These are phyloP conservation scores for Ornithoptera priamus DNA, from an alignment of 2,888 invertebrate genomes.

Conservation along the genomic window DNA sequence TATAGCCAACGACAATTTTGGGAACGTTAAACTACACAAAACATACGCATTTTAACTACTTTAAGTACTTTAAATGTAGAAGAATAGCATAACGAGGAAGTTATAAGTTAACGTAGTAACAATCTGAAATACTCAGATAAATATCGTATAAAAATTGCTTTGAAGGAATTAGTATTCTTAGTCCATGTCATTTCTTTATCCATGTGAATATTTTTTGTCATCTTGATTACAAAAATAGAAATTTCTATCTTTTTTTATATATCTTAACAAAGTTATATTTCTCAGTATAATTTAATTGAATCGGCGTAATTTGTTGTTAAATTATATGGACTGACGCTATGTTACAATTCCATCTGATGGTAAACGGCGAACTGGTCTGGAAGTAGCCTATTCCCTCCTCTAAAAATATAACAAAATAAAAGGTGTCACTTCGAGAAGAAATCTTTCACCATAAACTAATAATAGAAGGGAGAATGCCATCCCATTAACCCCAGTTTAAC, in stretches of 20 bases:
- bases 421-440: not conserved
- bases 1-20: constrained; percentile 5
- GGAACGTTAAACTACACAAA: constrained; percentile 26
- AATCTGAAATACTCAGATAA: constrained; percentile 9
- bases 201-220: too few species aligned
- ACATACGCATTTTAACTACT: constrained; percentile 19
- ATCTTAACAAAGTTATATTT: too few species aligned
- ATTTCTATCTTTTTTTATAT: not conserved
- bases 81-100: constrained; percentile 2
- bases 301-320: too few species aligned
- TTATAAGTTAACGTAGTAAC: constrained; percentile 11
- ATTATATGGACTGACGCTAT: too few species aligned
- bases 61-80: constrained; percentile 13
- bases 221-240: not conserved
- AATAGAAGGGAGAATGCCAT: constrained; percentile 18
- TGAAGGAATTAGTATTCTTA: not conserved
- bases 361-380: too few species aligned
- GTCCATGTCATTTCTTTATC: not conserved
- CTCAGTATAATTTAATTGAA: too few species aligned
- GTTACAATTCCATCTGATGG: too few species aligned
- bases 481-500: constrained; percentile 15
- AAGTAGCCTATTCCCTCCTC: too few species aligned
- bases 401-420: not conserved
- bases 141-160: constrained; percentile 1
- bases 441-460: constrained; percentile 3